Base-by-base conservation (phyloP, 2,113 vertebrate genomes). In the Probosciger aterrimus region DNA sequence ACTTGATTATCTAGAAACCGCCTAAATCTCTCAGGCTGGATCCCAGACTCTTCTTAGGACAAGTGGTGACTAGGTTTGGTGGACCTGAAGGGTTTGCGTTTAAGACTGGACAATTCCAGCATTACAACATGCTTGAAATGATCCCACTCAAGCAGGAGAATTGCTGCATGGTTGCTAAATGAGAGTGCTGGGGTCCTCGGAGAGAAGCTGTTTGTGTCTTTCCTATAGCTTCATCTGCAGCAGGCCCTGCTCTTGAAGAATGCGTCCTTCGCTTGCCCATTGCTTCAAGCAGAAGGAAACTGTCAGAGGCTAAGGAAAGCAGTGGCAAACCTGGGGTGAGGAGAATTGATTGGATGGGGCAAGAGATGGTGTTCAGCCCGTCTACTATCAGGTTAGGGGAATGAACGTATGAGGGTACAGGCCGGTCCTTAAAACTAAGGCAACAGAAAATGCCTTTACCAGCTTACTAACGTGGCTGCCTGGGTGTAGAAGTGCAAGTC, bases 401-500 rank as follows among this genome's bases (percentile, higher is more conserved):
- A 13, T n/a, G 63, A 62, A 27, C 0, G 1, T 46, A 7, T 24
- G 64, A 43, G 84, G 30, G 28, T 7, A 41, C 9, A 14, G n/a
- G 13, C 55, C 71, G 25, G 10, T 71, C 53, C 31, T 57, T 57
- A 33, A 57, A 52, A 18, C 53, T 18, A 28, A 69, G 52, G 52
- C 74, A 82, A 2, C 15, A 82, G 39, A 55, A 91, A 68, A 23
- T 49, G 28, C 37, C 46, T 85, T 65, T 3, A 2, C 62, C 46
- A 44, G 57, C 47, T 84, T n/a, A 27, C 0, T 0, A 75, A 33
- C 27, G 0, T 1, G 3, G 59, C 71, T 92, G 73, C 73, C 77
- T 41, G 73, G 95, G 93, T 85, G 89, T 88, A 93, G 84, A 68
- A 68, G 59, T 14, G 16, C 94, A 73, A 85, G 95, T 87, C 75